phyloP scores from a whole-genome alignment of 37 sponge, comb jelly and placozoan genomes.

The Aplysina aerophoba region DNA sequence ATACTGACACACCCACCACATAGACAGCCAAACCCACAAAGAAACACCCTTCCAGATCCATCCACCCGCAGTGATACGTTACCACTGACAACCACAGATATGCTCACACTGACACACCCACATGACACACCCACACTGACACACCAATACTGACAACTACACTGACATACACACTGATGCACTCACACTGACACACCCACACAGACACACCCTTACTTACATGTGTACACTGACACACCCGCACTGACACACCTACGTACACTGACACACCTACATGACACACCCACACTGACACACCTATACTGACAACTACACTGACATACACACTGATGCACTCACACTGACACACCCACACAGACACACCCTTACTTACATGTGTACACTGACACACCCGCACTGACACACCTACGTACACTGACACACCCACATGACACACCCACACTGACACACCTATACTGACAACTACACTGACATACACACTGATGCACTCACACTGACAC shows the following conservation, averaged over 20 bases:
- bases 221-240: not conserved
- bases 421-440: not conserved
- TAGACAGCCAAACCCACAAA: not conserved
- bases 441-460: not conserved
- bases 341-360: too few species aligned
- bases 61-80: not conserved
- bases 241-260: conserved; percentile 6
- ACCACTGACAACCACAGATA: not conserved
- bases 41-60: not conserved
- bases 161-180: not conserved
- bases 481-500: too few species aligned
- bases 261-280: not conserved
- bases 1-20: not conserved
- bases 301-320: conserved; percentile 9
- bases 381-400: too few species aligned
- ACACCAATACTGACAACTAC: too few species aligned
- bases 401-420: not conserved
- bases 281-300: too few species aligned
- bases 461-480: not conserved
- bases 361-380: too few species aligned
- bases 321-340: too few species aligned
- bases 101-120: conserved; percentile 7
- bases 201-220: not conserved
- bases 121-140: not conserved
- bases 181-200: not conserved